Evolutionary conservation across 2,113 vertebrate genomes (phyloP), one percentile per base, ranked within the genome.

Genomic region (Cinclus mexicanus): DNA sequence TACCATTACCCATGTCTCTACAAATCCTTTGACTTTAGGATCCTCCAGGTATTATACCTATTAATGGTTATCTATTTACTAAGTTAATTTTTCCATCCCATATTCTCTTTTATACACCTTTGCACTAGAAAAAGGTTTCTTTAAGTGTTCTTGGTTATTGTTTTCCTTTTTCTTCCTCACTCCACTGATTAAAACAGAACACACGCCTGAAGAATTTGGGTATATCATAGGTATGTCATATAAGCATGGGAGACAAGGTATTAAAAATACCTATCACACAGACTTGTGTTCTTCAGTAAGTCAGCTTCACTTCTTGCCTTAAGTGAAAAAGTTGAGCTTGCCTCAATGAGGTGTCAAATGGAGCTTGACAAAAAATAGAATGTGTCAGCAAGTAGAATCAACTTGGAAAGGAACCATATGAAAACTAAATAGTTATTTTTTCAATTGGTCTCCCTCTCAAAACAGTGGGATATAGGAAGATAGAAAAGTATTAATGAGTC

Each of bases 31-130:
- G 15, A 52, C 28, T 28, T 57, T 37, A 41, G 10, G 23, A 47
- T 64, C 3, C 6, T 55, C 42, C 0, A 4, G 14, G 11, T 71
- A 44, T 46, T 57, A 41, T 5, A 39, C 1, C 5, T 37, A 37
- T 12, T 55, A 44, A 68, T 11, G 9, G 11, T 56, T 42, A 42
- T 37, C 7, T 72, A 42, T 65, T 86, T 77, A 49, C 5, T 12
- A 7, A 4, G 16, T 35, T 83, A 71, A 23, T 64, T 81, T 94
- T 77, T 50, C 12, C 28, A 12, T 65, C 28, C 1, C 10, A 14
- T 8, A 16, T 77, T 55, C 26, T 46, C 13, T 91, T 87, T 76
- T 16, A 13, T 49, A 70, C 12, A 44, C 1, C 0, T 68, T 70
- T 72, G 10, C 22, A 29, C 52, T 50, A 56, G 29, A 35, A 78